Base-by-base conservation (phyloP, 2,113 vertebrate species). In the Dasyprocta punctata region DNA sequence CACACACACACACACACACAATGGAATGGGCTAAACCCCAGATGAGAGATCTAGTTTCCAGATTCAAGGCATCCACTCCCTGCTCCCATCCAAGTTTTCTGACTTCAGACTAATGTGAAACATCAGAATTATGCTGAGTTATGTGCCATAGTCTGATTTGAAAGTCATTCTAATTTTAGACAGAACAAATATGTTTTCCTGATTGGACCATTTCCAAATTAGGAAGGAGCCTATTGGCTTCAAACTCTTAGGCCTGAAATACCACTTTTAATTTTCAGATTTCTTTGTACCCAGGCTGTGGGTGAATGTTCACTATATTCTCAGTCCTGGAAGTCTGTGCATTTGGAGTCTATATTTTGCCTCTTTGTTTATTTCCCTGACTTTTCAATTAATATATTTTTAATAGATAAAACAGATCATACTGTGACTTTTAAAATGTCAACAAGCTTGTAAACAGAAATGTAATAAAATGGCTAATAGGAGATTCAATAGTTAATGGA, bases 401-500 rank as follows among this genome's bases (percentile, higher is more conserved):
- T 90, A 99, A 99, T 98, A 98, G 96, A 98, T 98, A 99, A 98
- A 99, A 98, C 98, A 98, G 98, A 98, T 98, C 98, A 98, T 98
- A 98, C 98, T 98, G 98, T 98, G 98, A 98, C 98, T 98, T 98
- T 98, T 98, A 97, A 98, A 99, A 99, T 98, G 98, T 98, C 99
- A 99, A 98, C 98, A 98, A 98, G 98, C 98, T 98, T 98, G 98
- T 93, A 98, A 98, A 99, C 98, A 98, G 97, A 98, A 98, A 98
- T 95, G 98, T 98, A 98, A 98, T 99, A 96, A 99, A 99, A 99
- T 97, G 98, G 96, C 98, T 99, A 99, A 99, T 98, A 97, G 98
- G 98, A 98, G 98, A 99, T 98, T 99, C 98, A 98, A 97, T 98
- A 98, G 98, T 99, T 99, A 99, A 99, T 99, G 98, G 98, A 98